Evolutionary conservation across 1,140 invertebrate genomes (phyloP).

Genomic region (Brachionus rubens): DNA sequence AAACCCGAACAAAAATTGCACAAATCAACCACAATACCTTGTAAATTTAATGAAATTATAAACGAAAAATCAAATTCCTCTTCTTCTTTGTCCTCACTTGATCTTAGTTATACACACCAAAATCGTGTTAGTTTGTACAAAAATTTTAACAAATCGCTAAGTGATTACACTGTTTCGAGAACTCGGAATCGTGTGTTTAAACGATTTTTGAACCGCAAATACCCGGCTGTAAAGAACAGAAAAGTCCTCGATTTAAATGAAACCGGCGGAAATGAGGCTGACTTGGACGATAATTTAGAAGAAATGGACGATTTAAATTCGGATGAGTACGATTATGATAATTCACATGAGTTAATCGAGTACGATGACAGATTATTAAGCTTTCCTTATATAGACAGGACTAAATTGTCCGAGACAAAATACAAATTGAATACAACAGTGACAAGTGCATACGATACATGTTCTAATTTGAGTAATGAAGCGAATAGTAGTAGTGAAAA

Average conservation of each 20-base stretch:
- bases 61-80: slow-evolving; percentile 15
- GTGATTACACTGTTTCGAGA: not conserved
- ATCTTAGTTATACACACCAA: not conserved
- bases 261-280: not conserved
- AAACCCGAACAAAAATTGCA: not conserved
- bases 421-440: slow-evolving; percentile 5
- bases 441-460: slow-evolving; percentile 45
- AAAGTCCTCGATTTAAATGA: not conserved
- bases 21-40: not conserved
- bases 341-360: slow-evolving; percentile 20
- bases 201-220: not conserved
- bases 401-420: not conserved
- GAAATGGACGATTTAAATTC: not conserved
- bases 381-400: not conserved
- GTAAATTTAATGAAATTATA: too few species aligned
- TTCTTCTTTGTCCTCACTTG: not conserved
- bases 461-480: slow-evolving; percentile 38
- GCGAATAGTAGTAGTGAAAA: slow-evolving; percentile 14
- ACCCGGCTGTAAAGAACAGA: not conserved
- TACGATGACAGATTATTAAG: not conserved
- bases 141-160: not conserved
- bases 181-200: not conserved
- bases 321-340: slow-evolving; percentile 32
- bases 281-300: slow-evolving; percentile 17
- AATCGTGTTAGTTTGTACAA: too few species aligned